Evolutionary conservation across 2,113 vertebrate genomes (phyloP), one percentile per base, ranked within the genome.

Genomic region (Muntiacus reevesi): DNA sequence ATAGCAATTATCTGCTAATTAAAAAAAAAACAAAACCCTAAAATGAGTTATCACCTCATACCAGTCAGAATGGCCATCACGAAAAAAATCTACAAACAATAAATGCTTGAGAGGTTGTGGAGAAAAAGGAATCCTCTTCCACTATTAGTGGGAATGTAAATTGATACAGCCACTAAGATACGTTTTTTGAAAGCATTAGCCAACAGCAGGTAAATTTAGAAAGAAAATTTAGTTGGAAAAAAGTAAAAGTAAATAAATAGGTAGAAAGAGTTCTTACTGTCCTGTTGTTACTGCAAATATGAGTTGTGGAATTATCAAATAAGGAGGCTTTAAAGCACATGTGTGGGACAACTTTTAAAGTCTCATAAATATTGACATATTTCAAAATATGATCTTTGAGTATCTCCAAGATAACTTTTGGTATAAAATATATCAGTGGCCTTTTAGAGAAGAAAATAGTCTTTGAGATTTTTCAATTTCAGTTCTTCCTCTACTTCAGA

Each of bases 311-410:
- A 71, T 96, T n/a, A 81, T 91, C 90, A 95, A 83, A 87, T 79
- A 64, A 86, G 17, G 50, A 82, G n/a, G 3, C 57, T 97, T 97
- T 76, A 76, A 90, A 87, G 84, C 92, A 40, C 11, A 45, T 54
- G 5, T 74, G 27, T 84, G 30, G 91, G 74, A 59, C 5, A 79
- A 21, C 40, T 94, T 96, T 92, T 92, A 50, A 96, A 88, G 62
- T 86, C 54, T 91, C 62, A 94, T 95, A 94, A 97, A 95, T 95
- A 97, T 89, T 97, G 92, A 93, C 25, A 5, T 95, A 87, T 95
- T 96, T 95, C 23, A 76, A 76, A 92, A 91, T 91, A 88, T 89
- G 40, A 47, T 78, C 21, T 89, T 92, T 96, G 60, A 60, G 17
- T 67, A 87, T 88, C 92, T 94, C 52, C 17, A 97, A 90, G 64